phyloP scores from a whole-genome alignment of 2,888 invertebrate genomes.

The Trachelus tabidus region DNA sequence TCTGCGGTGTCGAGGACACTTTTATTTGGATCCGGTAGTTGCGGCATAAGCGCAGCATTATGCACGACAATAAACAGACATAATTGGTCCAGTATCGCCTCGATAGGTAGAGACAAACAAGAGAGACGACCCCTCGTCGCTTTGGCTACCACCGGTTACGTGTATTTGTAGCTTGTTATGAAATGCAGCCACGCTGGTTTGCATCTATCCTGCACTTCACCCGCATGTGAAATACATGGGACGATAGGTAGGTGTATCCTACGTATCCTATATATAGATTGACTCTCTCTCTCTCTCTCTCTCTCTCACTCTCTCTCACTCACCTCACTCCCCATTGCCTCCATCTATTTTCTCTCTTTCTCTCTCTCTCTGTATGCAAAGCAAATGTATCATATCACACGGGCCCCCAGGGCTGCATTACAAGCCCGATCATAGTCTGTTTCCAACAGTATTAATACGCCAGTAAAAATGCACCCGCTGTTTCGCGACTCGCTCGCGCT shows the following conservation, averaged over 20 bases:
- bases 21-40: neutral
- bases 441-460: constrained; percentile 58
- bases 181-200: constrained; percentile 45
- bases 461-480: constrained; percentile 54
- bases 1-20: neutral
- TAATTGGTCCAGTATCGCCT: constrained; percentile 54
- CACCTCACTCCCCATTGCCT: constrained; percentile 7
- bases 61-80: constrained; percentile 44
- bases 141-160: constrained; percentile 15
- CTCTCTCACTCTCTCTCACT: constrained; percentile 23
- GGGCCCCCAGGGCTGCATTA: constrained; percentile 62
- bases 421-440: constrained; percentile 60
- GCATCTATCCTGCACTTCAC: constrained; percentile 30
- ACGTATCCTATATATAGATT: neutral
- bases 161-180: constrained; percentile 53
- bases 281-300: constrained; percentile 11
- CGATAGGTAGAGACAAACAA: constrained; percentile 43
- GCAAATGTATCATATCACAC: constrained; percentile 62
- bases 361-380: constrained; percentile 45
- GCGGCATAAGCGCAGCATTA: constrained; percentile 11
- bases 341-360: constrained; percentile 9
- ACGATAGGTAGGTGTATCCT: neutral
- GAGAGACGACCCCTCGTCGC: constrained; percentile 28
- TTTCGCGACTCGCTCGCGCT: constrained; percentile 44
- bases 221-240: neutral